These are phyloP conservation scores for Trochalopteron elliotii DNA, from an alignment of 2,113 vertebrate species.

Conservation along the genomic window DNA sequence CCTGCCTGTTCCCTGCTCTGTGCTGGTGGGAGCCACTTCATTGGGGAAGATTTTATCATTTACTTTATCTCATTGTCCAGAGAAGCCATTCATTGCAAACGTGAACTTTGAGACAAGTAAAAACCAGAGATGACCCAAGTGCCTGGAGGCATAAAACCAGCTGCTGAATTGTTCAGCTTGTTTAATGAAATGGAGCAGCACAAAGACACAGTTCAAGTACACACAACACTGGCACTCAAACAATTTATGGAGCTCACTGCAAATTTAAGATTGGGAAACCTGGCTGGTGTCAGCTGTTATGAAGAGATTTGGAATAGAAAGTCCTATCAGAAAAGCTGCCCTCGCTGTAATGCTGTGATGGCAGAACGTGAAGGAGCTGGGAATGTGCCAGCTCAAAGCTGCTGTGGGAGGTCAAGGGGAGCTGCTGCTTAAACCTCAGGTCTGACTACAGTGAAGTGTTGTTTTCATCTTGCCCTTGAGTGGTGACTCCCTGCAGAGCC, in stretches of 20 bases:
- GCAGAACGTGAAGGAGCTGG: background rate
- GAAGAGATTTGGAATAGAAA: background rate
- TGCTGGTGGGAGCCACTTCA: background rate
- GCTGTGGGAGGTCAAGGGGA: background rate
- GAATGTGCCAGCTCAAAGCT: background rate
- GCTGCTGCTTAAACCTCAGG: background rate
- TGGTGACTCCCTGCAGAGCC: background rate
- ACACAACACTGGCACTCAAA: background rate
- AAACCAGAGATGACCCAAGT: conserved; percentile 36
- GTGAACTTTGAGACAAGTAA: background rate
- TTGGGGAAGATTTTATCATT: background rate
- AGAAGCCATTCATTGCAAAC: background rate
- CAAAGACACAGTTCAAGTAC: background rate
- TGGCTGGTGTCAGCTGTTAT: background rate
- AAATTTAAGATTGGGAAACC: background rate
- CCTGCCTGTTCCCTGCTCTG: background rate
- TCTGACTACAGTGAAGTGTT: background rate
- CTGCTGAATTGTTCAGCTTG: background rate
- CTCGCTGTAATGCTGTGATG: background rate
- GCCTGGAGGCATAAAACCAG: conserved; percentile 27
- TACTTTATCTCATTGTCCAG: background rate
- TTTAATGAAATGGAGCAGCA: conserved; percentile 46
- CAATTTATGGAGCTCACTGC: background rate
- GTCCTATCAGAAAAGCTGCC: background rate
- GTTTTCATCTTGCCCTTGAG: background rate